Base-by-base conservation (phyloP, 1,140 invertebrate genomes). In the Oreohelix idahoensis region DNA sequence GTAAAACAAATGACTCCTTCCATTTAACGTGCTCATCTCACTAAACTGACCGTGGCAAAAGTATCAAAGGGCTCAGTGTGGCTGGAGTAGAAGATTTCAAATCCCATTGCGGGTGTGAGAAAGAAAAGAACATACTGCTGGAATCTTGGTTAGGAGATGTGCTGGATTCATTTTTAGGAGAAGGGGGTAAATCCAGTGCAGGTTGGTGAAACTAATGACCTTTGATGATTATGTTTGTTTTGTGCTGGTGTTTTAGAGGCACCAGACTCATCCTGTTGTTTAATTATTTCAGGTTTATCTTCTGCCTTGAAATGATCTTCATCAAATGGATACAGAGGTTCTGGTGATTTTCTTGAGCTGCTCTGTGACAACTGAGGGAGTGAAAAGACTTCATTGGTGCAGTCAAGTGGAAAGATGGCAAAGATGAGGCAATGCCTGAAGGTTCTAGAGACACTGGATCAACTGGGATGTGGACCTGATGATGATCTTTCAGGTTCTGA, bases 41-140 rank as follows among this genome's bases (percentile, higher is more conserved):
- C 80, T 82, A n/a, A n/a, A n/a, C 36, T 29, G 80, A 82, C n/a
- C 80, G n/a, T 17, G 80, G 71, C 32, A 82, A 42, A 0, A n/a
- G 23, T 17, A 82, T 74, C 4, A 75, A 13, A 13, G 80, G 70
- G 10, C 32, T 53, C 2, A 81, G 45, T 26, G n/a, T n/a, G n/a
- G 63, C 15, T 45, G 79, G 38, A 26, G 32, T 8, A 32, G 63
- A 5, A 66, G 63, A 66, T 66, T 11, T 66, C 63, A 35, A 11
- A 8, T 66, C 63, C n/a, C 8, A 11, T 35, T 66, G 63, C 17
- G 5, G n/a, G 20, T 58, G 26, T 11, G 17, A 15, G 51, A 45
- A 45, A 45, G 51, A 38, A 58, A 32, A 17, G 29, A 35, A 20
- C 29, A 36, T 26, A 42, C 35, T 63, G n/a, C 20, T 66, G 45